phyloP scores from a whole-genome alignment of 2,888 invertebrate genomes.

The Cyclophora albipunctata region DNA sequence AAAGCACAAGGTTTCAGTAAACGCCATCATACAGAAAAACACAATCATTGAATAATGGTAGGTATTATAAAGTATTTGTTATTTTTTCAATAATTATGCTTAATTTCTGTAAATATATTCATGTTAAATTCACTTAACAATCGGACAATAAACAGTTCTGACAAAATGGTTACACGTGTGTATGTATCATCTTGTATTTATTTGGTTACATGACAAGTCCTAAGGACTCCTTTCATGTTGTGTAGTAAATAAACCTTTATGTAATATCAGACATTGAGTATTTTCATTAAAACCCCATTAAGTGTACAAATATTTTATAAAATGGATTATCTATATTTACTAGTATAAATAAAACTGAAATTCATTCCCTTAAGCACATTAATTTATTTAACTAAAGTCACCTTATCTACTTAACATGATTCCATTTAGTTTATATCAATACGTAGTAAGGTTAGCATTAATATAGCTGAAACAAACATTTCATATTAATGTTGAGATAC shows the following conservation, averaged over 20 bases:
- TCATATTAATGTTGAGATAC: constrained; percentile 53
- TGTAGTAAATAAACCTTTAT: constrained; percentile 13
- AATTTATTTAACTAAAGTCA: constrained; percentile 58
- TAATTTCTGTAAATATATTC: not conserved
- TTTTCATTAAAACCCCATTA: constrained; percentile 2
- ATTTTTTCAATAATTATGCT: not conserved
- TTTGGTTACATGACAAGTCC: constrained; percentile 39
- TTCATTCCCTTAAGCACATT: constrained; percentile 47
- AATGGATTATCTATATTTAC: constrained; percentile 8
- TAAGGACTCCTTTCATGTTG: constrained; percentile 50
- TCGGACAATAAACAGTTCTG: constrained; percentile 12
- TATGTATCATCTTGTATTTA: constrained; percentile 17
- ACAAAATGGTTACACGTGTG: not conserved
- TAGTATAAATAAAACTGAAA: constrained; percentile 25
- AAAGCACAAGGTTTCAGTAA: not conserved
- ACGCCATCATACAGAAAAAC: no score
- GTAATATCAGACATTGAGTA: constrained; percentile 1
- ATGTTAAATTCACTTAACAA: not conserved
- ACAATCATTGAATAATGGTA: no score
- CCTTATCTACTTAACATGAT: constrained; percentile 55
- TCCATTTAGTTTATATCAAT: constrained; percentile 42
- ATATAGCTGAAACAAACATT: constrained; percentile 48
- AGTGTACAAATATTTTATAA: constrained; percentile 2
- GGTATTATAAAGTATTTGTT: not conserved
- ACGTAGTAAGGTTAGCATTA: constrained; percentile 47